Evolutionary conservation across 2,113 vertebrate genomes (phyloP), one percentile per base, ranked within the genome.

Genomic region (Strix uralensis): DNA sequence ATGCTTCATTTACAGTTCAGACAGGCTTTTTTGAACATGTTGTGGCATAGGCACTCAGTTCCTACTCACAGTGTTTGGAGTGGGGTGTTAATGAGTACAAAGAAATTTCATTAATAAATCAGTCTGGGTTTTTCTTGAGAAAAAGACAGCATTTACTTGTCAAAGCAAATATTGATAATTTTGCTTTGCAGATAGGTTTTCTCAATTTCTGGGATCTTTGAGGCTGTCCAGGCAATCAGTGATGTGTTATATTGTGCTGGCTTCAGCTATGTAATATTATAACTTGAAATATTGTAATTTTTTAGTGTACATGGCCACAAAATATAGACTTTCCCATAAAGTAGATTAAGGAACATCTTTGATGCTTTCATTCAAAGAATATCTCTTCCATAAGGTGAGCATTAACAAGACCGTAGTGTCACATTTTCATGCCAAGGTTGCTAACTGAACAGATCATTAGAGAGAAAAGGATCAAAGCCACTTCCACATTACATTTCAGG

Each of bases 361-460:
- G 80, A 93, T 81, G n/a, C 59, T 71, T 88, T 59, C 34, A 20
- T 78, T 96, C 59, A 88, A 88, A 97, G 88, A 83, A 44, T 32
- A 29, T 26, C 57, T 70, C n/a, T 83, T 90, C 63, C 67, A 74
- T 58, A 62, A 90, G 63, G 80, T 91, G 75, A 90, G 65, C 47
- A 18, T 78, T 94, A 94, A 89, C 82, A 78, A 88, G 86, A 58
- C 7, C 5, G 70, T 46, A 61, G 62, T 38, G 74, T 94, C 86
- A 86, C 23, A 15, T 90, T 88, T 77, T 83, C 80, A 6, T 59
- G 80, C 71, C 88, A 73, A 88, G 67, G 58, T 58, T 86, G 42
- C 62, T 90, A 73, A 66, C 90, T 62, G 94, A 91, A 67, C 47
- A 71, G 59, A 95, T 91, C 90, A 92, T 91, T 96, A 97, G 83